Conservation (phyloP, 2,113 vertebrate genomes). For the Rhinichthys klamathensis region DNA sequence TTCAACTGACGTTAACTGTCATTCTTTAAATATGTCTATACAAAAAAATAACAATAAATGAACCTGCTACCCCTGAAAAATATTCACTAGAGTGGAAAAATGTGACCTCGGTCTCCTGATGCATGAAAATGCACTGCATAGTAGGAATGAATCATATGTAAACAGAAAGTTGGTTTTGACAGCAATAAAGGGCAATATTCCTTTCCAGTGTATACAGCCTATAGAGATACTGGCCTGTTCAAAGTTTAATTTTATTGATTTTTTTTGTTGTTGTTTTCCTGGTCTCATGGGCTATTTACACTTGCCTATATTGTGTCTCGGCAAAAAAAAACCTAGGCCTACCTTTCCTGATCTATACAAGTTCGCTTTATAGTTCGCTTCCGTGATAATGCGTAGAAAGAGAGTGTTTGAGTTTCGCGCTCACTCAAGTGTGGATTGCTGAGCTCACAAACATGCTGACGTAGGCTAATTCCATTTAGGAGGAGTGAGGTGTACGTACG, state of each 20-base stretch:
- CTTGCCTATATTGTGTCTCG: background rate
- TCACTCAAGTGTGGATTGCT: background rate
- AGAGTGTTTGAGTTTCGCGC: background rate
- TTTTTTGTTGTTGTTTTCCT: background rate
- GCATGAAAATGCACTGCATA: background rate
- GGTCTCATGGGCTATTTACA: background rate
- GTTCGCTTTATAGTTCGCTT: background rate
- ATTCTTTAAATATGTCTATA: background rate
- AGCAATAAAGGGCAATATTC: conserved; percentile 9
- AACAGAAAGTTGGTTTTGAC: background rate
- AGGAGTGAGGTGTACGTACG: background rate
- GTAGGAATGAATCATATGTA: background rate
- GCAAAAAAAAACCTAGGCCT: background rate
- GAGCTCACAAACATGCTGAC: background rate
- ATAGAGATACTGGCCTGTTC: background rate
- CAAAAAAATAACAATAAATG: background rate
- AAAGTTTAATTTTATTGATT: background rate
- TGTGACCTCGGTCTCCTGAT: background rate
- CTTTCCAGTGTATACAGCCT: background rate
- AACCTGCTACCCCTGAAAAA: background rate
- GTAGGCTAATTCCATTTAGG: background rate
- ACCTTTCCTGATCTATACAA: background rate
- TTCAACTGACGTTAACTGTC: too few species aligned
- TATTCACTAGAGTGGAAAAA: background rate
- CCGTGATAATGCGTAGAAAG: background rate